Base-by-base conservation (phyloP, 2,888 invertebrate genomes). In the Crepidodera aurea region DNA sequence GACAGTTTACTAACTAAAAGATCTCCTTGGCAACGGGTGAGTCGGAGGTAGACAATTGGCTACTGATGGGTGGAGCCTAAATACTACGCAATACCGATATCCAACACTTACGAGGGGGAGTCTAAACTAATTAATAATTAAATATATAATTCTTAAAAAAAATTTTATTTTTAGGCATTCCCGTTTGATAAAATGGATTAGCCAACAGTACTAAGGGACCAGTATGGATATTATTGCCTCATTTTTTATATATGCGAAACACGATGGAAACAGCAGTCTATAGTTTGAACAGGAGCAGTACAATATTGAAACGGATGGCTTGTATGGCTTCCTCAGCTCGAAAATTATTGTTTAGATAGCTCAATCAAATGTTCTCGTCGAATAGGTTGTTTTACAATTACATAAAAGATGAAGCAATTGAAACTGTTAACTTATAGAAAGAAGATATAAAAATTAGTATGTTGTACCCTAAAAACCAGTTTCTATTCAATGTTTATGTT, bases 171-270 rank as follows among this genome's bases (percentile, higher is more conserved):
- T 29, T 62, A 71, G 71, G 61, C 66, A 65, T 66, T 69, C 62
- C 65, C 66, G 58, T 62, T 69, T 65, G 25, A 18, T 37, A 37
- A 39, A 22, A 39, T 25, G 25, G 39, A 48, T 57, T 39, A 32
- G 25, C 48, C 57, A 48, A 12, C 7, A 44, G 5, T 56, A 46
- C 19, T 37, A 66, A 59, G 68, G 66, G 63, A 69, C 68, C 72
- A 69, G 67, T 69, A 67, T 63, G 60, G 62, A 68, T 60, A 64
- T 66, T 71, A 69, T 64, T 67, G 61, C 62, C 62, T 63, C 67
- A 71, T 69, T 71, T 71, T 68, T 72, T 67, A 65, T 64, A 68
- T 63, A 67, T 69, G 66, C 68, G 65, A 64, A 56, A 37, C 44
- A 19, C 10, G 27, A 44, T 6, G 16, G 15, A 4, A 22, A 7